Evolutionary conservation across 2,113 vertebrate genomes (phyloP).

Genomic region (Notarius lentiginosus): DNA sequence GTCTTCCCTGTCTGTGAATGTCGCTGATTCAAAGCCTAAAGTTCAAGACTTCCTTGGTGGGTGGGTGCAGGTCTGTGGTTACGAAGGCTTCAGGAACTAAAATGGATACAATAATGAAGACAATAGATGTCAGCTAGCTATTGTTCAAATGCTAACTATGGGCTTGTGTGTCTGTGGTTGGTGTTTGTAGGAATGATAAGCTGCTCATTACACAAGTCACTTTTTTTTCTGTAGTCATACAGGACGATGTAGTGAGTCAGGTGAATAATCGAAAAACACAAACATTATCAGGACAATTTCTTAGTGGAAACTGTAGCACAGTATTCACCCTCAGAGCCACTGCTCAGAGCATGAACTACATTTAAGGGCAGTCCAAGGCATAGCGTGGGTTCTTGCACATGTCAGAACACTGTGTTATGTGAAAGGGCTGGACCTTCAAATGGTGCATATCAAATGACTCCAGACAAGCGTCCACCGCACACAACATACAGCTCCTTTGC

Average conservation of each 20-base stretch:
- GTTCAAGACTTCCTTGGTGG: constrained; percentile 52
- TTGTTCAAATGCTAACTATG: constrained; percentile 21
- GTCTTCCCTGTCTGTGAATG: constrained; percentile 45
- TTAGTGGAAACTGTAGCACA: neutral
- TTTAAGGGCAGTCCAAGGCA: constrained; percentile 39
- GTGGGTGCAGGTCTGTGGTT: constrained; percentile 53
- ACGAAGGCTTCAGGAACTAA: constrained; percentile 22
- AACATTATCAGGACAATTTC: constrained; percentile 20
- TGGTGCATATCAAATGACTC: constrained; percentile 67
- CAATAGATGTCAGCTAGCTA: constrained; percentile 32
- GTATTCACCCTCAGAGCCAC: neutral
- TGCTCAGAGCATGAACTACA: constrained; percentile 23
- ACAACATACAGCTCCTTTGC: constrained; percentile 59
- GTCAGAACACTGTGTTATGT: constrained; percentile 58
- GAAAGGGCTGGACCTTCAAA: constrained; percentile 60
- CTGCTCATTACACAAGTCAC: neutral
- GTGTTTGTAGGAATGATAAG: constrained; percentile 22
- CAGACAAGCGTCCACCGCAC: constrained; percentile 57
- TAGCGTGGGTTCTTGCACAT: constrained; percentile 42
- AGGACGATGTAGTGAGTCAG: neutral
- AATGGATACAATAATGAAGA: constrained; percentile 12
- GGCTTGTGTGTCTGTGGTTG: constrained; percentile 26
- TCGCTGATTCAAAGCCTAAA: constrained; percentile 37
- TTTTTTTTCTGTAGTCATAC: neutral
- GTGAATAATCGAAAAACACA: neutral